Conservation (phyloP, 2,797 vertebrate genomes). For the Tragopan temminckii region DNA sequence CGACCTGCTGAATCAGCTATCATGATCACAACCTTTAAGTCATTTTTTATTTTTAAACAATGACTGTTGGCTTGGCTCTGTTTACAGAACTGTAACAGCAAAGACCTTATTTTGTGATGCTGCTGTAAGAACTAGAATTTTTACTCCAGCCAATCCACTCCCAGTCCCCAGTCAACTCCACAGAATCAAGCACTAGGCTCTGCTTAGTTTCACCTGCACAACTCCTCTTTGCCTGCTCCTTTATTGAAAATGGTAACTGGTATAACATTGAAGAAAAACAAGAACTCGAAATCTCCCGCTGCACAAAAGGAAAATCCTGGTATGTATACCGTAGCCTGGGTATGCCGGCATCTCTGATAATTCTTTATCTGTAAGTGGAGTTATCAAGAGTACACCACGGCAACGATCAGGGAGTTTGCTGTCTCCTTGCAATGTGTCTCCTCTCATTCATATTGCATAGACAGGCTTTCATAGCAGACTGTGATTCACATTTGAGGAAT, state of each 20-base stretch:
- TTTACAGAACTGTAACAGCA: neutral
- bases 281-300: neutral
- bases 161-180: neutral
- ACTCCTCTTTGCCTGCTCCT: neutral
- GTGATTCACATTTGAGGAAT: conserved; percentile 70
- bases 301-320: neutral
- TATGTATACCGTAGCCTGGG: neutral
- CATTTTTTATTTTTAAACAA: accelerated
- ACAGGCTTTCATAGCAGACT: conserved; percentile 44
- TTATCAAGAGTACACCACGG: neutral
- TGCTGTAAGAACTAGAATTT: neutral
- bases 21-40: neutral
- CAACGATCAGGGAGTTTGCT: neutral
- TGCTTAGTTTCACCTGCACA: neutral
- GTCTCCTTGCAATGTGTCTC: neutral
- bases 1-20: neutral
- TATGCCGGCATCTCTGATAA: neutral
- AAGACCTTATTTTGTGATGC: neutral
- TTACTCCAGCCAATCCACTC: neutral
- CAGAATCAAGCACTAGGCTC: accelerated
- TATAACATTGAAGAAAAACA: neutral
- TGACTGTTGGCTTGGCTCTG: conserved; percentile 15
- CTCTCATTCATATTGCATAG: conserved; percentile 7
- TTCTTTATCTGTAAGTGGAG: neutral
- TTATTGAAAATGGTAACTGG: neutral